Evolutionary conservation across 2,888 invertebrate species (phyloP).

Genomic region (Epinotia ramella): DNA sequence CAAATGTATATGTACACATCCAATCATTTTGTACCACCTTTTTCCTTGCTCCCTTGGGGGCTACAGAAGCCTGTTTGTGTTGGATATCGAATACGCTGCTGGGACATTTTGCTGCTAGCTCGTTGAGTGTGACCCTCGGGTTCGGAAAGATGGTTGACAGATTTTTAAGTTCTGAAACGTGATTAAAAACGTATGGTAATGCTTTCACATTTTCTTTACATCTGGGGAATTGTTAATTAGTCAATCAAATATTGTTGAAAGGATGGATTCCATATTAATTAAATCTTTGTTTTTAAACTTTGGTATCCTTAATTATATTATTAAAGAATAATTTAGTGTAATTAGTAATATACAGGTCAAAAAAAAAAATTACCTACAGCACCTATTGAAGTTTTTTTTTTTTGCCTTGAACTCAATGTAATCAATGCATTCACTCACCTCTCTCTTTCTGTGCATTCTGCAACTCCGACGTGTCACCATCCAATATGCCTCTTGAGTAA

Average conservation of each 20-base stretch:
- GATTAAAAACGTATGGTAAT: slow-evolving; percentile 16
- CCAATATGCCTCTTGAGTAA: slow-evolving; percentile 58
- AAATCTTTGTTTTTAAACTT: not conserved
- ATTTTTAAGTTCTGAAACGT: slow-evolving; percentile 47
- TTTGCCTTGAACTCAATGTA: not conserved
- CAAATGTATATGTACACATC: slow-evolving; percentile 81
- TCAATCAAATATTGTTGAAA: too few relatives aligned
- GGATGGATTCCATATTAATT: too few relatives aligned
- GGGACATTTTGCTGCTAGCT: slow-evolving; percentile 62
- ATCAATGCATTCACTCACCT: slow-evolving; percentile 52
- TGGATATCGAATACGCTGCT: slow-evolving; percentile 58
- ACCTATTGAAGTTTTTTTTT: not conserved
- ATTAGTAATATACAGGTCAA: too few relatives aligned
- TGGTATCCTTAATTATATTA: not conserved
- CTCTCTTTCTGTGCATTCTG: slow-evolving; percentile 54
- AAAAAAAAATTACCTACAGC: not conserved
- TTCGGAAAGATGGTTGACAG: slow-evolving; percentile 59
- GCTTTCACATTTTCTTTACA: not conserved
- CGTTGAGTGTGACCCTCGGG: slow-evolving; percentile 69
- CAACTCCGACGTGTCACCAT: slow-evolving; percentile 52
- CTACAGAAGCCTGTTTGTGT: slow-evolving; percentile 52
- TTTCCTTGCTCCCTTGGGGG: slow-evolving; percentile 63
- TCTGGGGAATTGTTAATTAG: not conserved
- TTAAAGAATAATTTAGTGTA: not conserved
- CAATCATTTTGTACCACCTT: slow-evolving; percentile 73